Conservation (phyloP, 2,888 invertebrate genomes). For the Malachius bipustulatus region DNA sequence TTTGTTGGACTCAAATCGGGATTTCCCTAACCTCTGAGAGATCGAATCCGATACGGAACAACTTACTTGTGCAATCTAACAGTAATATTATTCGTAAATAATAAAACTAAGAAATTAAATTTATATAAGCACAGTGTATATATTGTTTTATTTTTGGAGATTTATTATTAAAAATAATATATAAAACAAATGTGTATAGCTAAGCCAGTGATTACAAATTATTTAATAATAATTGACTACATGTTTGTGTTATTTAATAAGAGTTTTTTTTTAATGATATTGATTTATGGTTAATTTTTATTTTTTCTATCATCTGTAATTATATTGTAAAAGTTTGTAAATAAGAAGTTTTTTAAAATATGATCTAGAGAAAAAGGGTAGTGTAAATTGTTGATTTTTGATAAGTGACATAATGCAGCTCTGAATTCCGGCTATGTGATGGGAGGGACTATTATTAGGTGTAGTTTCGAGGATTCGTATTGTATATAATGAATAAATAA, state of each 20-base stretch:
- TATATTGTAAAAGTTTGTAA: constrained; percentile 24
- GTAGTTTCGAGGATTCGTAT: too few relatives aligned
- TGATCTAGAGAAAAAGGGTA: constrained; percentile 22
- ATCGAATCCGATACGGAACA: constrained; percentile 14
- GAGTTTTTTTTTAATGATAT: constrained; percentile 16
- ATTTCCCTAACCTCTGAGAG: neutral
- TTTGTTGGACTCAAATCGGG: constrained; percentile 21
- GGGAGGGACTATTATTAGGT: too few relatives aligned
- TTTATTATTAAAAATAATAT: constrained; percentile 28
- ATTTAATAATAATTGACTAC: constrained; percentile 1
- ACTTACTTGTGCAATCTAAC: constrained; percentile 22
- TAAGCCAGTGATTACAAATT: constrained; percentile 13
- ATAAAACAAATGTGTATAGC: constrained; percentile 13
- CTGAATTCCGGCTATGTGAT: constrained; percentile 18
- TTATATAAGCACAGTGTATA: constrained; percentile 25
- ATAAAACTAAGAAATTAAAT: constrained; percentile 14
- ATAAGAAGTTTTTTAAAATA: constrained; percentile 23
- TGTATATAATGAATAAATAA: too few relatives aligned
- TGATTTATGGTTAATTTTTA: constrained; percentile 20
- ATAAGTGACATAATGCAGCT: constrained; percentile 14
- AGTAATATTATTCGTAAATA: constrained; percentile 18
- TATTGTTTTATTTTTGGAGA: constrained; percentile 30
- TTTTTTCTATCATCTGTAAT: constrained; percentile 20
- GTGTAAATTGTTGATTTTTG: constrained; percentile 25
- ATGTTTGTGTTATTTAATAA: neutral